Base-by-base conservation (phyloP, 2,113 vertebrate genomes). In the Chlamydotis undulata region DNA sequence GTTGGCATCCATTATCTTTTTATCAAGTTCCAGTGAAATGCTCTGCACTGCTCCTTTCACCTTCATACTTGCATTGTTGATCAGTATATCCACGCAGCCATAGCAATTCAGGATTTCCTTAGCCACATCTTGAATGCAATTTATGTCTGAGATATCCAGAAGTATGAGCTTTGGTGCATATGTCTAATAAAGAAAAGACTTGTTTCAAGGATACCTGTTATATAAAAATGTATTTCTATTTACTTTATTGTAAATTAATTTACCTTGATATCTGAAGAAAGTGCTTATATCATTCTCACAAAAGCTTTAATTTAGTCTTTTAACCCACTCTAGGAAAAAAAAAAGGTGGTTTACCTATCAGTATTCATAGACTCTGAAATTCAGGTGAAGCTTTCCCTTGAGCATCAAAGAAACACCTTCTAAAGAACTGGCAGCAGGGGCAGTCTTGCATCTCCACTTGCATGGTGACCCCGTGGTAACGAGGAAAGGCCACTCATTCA, bases 1-100 rank as follows among this genome's bases (percentile, higher is more conserved):
- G 92, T 99, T 99, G 83, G 98, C 98, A 49, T 99, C 99, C 99
- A 99, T 99, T 93, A 99, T 98, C 95, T 98, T 99, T 96, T 98
- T 99, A 97, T 99, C 99, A 39, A 99, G 95, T 39, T 99, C 99
- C 97, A 99, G 94, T 14, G 99, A 99, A 76, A 99, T 97, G 63
- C 98, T 99, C 77, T 99, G 99, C 39, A 98, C 98, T 2, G 99
- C 98, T 19, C 99, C 99, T 80, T 99, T 99, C 90, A 99, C 92
- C 95, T 99, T 99, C 98, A 99, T 94, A 8, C 99, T 99, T 94
- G 98, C 98, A 7, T 99, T 99, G 93, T 98, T 99, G 95, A 99
- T 98, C 56, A 99, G 97, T 50, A 99, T 97, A 23, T 99, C 99
- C 97, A 99, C 99, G 12, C 98, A 99, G 68, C 99, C 99, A 2